Conservation (phyloP, 2,797 vertebrate genomes). For the Odontamblyopus lacepedii region DNA sequence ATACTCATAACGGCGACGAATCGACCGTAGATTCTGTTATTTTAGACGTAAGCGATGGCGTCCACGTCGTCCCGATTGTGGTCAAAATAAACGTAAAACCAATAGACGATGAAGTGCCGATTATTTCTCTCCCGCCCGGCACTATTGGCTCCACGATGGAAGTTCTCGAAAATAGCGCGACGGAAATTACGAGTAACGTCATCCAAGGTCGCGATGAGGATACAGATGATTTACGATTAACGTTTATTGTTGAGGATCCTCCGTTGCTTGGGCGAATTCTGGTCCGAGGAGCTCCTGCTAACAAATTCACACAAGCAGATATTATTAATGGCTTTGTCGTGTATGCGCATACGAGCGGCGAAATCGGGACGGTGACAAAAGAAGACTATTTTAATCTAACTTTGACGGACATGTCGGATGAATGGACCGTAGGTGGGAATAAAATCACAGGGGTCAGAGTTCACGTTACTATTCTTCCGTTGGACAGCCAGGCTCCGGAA, state of each 20-base stretch:
- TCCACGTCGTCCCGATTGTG: conserved; percentile 90
- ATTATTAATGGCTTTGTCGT: conserved; percentile 89
- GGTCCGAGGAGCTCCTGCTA: conserved; percentile 81
- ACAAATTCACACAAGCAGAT: conserved; percentile 90
- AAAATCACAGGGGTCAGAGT: conserved; percentile 88
- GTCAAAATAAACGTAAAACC: conserved; percentile 86
- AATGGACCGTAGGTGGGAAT: conserved; percentile 88
- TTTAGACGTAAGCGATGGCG: conserved; percentile 89
- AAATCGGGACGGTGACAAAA: conserved; percentile 86
- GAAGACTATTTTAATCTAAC: conserved; percentile 93
- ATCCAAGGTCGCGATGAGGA: conserved; percentile 88
- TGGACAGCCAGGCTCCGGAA: conserved; percentile 90
- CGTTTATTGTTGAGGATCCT: conserved; percentile 88
- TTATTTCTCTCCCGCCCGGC: conserved; percentile 81
- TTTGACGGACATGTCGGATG: conserved; percentile 88
- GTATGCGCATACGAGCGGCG: conserved; percentile 89
- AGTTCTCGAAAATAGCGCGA: conserved; percentile 89
- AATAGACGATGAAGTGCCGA: conserved; percentile 84
- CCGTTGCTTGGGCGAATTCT: conserved; percentile 87
- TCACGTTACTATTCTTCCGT: conserved; percentile 91
- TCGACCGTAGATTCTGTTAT: conserved; percentile 82
- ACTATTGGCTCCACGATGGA: conserved; percentile 91
- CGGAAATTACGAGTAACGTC: conserved; percentile 89
- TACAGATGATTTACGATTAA: conserved; percentile 89
- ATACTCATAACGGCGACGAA: conserved; percentile 86